A percentile compares a stretch with the other conserved stretches of the same genome.
Evolutionary conservation across 2,797 vertebrate species (phyloP).

Genomic region (Spinibarbus caldwelli): DNA sequence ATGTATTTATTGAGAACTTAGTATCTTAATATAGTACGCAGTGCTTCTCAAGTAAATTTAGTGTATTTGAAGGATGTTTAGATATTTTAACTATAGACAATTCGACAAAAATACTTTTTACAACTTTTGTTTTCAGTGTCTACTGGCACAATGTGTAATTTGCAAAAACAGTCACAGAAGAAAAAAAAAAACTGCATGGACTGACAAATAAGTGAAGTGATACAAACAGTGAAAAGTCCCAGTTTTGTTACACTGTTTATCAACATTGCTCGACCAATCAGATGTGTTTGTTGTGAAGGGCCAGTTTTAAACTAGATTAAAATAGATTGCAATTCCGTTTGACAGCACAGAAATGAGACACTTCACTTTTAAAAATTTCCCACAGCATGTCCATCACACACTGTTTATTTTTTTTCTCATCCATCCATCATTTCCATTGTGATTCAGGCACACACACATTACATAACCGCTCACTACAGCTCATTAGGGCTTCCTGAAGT

Average conservation of each 20-base stretch:
- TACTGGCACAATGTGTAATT: too few species aligned
- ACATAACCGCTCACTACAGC: constrained; percentile 37
- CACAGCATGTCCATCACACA: neutral
- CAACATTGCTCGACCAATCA: neutral
- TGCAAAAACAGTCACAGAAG: neutral
- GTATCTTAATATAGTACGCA: neutral
- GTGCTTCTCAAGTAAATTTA: neutral
- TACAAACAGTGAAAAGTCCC: neutral
- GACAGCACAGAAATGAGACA: neutral
- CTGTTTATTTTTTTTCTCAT: constrained; percentile 6
- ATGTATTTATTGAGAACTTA: neutral
- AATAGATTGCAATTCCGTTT: neutral
- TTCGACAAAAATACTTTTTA: too few species aligned
- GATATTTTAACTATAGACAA: neutral
- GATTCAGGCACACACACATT: constrained; percentile 37
- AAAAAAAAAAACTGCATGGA: too few species aligned
- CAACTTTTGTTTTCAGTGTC: too few species aligned
- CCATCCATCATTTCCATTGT: constrained; percentile 27
- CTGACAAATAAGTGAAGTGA: neutral
- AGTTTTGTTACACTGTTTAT: too few species aligned
- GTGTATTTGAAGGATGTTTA: neutral
- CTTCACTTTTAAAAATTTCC: neutral
- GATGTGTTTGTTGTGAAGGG: neutral
- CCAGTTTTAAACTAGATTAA: neutral
- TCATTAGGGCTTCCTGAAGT: constrained; percentile 47